Evolutionary conservation across 1,140 invertebrate species (phyloP).

Genomic region (Maniola jurtina): DNA sequence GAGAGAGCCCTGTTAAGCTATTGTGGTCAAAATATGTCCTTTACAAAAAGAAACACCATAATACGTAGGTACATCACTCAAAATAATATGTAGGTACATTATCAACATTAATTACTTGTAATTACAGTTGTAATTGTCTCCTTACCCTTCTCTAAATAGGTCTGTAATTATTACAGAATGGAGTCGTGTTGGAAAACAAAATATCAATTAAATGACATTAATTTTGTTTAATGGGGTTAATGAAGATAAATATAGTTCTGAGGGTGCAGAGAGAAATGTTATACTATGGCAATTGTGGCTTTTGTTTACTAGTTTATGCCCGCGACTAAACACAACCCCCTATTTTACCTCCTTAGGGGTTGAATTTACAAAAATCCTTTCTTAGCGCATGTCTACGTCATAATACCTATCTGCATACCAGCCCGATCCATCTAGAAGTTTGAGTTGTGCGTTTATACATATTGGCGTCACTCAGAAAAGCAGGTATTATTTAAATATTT

Average conservation of each 20-base stretch:
- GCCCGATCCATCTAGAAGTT: too few species aligned
- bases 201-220: constrained; percentile 8
- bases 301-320: too few species aligned
- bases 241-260: background rate
- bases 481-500: too few species aligned
- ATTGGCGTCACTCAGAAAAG: too few species aligned
- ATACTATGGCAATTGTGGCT: background rate
- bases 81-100: background rate
- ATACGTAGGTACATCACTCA: background rate
- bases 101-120: background rate
- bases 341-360: too few species aligned
- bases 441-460: too few species aligned
- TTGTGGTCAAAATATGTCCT: background rate
- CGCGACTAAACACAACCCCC: too few species aligned
- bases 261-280: background rate
- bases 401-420: too few species aligned
- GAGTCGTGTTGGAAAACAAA: background rate
- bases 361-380: too few species aligned
- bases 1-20: too few species aligned
- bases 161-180: constrained; percentile 8
- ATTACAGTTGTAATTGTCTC: background rate
- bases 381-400: too few species aligned
- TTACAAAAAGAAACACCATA: background rate
- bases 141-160: constrained; percentile 5
- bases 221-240: constrained; percentile 1